Conservation (phyloP, 2,888 invertebrate species). For the Cheilosia vulpina region DNA sequence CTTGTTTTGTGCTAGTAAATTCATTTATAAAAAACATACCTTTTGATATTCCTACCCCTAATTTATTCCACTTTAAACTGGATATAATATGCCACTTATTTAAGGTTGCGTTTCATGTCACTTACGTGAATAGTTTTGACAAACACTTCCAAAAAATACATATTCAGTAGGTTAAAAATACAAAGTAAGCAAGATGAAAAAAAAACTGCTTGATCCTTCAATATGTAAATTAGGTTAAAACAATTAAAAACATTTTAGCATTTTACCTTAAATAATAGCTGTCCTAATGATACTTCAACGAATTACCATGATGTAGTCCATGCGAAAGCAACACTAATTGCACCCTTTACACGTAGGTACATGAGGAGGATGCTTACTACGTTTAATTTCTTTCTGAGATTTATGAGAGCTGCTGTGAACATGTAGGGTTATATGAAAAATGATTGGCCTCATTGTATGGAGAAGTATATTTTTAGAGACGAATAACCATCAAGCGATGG, state of each 20-base stretch:
- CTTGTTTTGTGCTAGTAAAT: too few relatives aligned
- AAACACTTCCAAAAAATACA: neutral
- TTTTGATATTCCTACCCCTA: too few relatives aligned
- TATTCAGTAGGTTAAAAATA: neutral
- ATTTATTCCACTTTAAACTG: too few relatives aligned
- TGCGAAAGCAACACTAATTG: slow-evolving; percentile 59
- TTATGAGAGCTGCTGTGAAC: slow-evolving; percentile 17
- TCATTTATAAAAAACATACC: too few relatives aligned
- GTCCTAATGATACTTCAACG: slow-evolving; percentile 50
- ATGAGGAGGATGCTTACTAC: slow-evolving; percentile 16
- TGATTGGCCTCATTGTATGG: slow-evolving; percentile 1
- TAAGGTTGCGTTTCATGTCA: too few relatives aligned
- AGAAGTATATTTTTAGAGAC: neutral
- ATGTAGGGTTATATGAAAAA: neutral
- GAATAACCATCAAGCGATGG: neutral
- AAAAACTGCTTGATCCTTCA: slow-evolving; percentile 9
- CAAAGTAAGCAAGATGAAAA: neutral
- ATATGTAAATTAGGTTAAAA: slow-evolving; percentile 45
- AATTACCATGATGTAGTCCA: slow-evolving; percentile 48
- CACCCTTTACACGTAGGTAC: slow-evolving; percentile 11
- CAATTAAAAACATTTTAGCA: slow-evolving; percentile 51
- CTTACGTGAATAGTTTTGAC: too few relatives aligned
- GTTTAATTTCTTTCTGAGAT: slow-evolving; percentile 26
- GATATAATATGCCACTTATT: too few relatives aligned
- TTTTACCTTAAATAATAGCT: slow-evolving; percentile 50